Evolutionary conservation across 2,888 invertebrate species (phyloP), one percentile per base, ranked within the genome.

Genomic region (Drosophila mimica): DNA sequence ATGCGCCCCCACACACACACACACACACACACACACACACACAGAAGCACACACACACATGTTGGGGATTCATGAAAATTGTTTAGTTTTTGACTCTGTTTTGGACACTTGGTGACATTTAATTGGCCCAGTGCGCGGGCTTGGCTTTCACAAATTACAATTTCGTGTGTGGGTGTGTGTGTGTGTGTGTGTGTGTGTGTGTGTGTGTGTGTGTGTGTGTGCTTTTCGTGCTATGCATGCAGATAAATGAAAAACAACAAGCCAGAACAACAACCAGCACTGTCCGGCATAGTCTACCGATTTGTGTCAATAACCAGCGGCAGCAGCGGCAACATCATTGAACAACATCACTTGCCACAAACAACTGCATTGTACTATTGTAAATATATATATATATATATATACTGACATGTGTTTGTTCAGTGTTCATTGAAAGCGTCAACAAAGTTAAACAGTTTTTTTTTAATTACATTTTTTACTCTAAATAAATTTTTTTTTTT

Each of bases 81-180:
- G 46, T 30, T 7, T 33, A 1, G 33, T 36, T 54, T 38, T 56
- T 4, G 17, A 17, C 17, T 63, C 20, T 38, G 31, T 58, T 40
- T 67, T 58, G 48, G 51, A 15, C 56, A 36, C 48, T 62, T 71
- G 77, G 53, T 70, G 72, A 59, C 73, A 72, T 81, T 83, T 72
- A 76, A 76, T 83, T 83, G 83, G 77, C 78, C 78, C 72, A 78
- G 62, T 78, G 67, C 66, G 61, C 76, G 74, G 89, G 88, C 69
- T 81, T 70, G 84, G 89, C 83, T 87, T 87, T 89, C 83, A 87
- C 89, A 89, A 77, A 88, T 73, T 63, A 63, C 75, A 65, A 57
- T 56, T 62, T 79, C n/a, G 53, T 79, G 48, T 66, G 38, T 63
- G n/a, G 8, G 51, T 66, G 48, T 66, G 17, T 15, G 43, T 43